A percentile compares a stretch with the other conserved stretches of the same genome.
Evolutionary conservation across 2,888 invertebrate genomes (phyloP).

Genomic region (Podabrus alpinus): DNA sequence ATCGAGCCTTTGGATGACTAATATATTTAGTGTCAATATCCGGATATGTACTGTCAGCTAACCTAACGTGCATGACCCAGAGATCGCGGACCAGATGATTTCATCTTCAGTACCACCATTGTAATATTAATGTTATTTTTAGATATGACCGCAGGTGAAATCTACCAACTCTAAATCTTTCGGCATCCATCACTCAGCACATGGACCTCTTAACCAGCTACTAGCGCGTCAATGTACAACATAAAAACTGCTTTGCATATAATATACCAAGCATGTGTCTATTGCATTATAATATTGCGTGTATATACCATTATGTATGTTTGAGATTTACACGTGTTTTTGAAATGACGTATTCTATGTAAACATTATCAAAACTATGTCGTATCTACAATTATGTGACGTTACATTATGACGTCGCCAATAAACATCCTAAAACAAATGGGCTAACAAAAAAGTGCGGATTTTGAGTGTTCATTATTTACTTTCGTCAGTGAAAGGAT

Average conservation of each 20-base stretch:
- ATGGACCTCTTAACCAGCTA: conserved; percentile 19
- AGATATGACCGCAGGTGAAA: conserved; percentile 35
- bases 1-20: neutral
- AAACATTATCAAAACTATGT: conserved; percentile 18
- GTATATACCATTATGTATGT: conserved; percentile 4
- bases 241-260: neutral
- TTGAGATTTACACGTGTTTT: conserved; percentile 17
- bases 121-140: conserved; percentile 31
- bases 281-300: conserved; percentile 14
- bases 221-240: neutral
- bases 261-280: neutral
- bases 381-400: conserved; percentile 18
- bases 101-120: conserved; percentile 32
- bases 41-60: conserved; percentile 22
- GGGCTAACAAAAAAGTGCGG: neutral
- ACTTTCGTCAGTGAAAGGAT: neutral
- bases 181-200: conserved; percentile 22
- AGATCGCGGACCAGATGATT: conserved; percentile 32
- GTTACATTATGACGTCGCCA: conserved; percentile 17
- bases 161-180: conserved; percentile 29
- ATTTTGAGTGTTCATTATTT: neutral
- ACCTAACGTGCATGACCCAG: conserved; percentile 24
- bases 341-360: conserved; percentile 21
- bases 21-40: conserved; percentile 24
- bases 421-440: conserved; percentile 20